Percentiles rank a stretch among this genome's conserved stretches.
phyloP scores from a whole-genome alignment of 2,888 invertebrate species.

The Arctia plantaginis region DNA sequence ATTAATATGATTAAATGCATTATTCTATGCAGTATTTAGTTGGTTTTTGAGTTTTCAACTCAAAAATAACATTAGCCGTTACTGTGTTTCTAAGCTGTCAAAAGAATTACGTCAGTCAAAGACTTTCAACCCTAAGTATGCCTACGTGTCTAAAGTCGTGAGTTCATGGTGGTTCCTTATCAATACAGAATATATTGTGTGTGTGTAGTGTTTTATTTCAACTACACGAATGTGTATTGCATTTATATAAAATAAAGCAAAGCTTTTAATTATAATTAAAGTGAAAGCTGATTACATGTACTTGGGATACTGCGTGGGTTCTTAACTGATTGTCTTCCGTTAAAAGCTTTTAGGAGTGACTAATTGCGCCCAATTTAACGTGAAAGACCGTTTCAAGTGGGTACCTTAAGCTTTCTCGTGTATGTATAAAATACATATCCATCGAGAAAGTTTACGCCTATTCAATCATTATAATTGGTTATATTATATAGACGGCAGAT shows the following conservation, averaged over 20 bases:
- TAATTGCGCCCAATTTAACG: not conserved
- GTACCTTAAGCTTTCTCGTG: not conserved
- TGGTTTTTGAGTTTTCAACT: not conserved
- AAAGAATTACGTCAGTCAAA: not conserved
- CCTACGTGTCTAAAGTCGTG: constrained; percentile 21
- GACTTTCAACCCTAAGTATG: not conserved
- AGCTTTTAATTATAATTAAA: constrained; percentile 7
- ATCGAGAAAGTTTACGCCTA: not conserved
- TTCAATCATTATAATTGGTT: not conserved
- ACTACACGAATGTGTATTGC: constrained; percentile 10
- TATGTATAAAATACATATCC: not conserved
- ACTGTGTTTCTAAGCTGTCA: not conserved
- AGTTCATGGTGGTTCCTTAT: constrained; percentile 55
- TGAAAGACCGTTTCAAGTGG: constrained; percentile 3
- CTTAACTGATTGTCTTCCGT: constrained; percentile 30
- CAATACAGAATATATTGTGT: constrained; percentile 42
- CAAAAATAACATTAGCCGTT: too few species aligned
- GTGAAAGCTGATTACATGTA: constrained; percentile 6
- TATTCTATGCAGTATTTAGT: not conserved
- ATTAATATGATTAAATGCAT: not conserved
- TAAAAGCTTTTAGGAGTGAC: constrained; percentile 32
- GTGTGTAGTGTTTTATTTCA: constrained; percentile 36
- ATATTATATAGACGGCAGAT: not conserved
- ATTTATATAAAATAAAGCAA: constrained; percentile 4
- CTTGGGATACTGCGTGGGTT: constrained; percentile 34